phyloP scores from a whole-genome alignment of 2,888 invertebrate genomes.

The Trichopria drosophilae region DNA sequence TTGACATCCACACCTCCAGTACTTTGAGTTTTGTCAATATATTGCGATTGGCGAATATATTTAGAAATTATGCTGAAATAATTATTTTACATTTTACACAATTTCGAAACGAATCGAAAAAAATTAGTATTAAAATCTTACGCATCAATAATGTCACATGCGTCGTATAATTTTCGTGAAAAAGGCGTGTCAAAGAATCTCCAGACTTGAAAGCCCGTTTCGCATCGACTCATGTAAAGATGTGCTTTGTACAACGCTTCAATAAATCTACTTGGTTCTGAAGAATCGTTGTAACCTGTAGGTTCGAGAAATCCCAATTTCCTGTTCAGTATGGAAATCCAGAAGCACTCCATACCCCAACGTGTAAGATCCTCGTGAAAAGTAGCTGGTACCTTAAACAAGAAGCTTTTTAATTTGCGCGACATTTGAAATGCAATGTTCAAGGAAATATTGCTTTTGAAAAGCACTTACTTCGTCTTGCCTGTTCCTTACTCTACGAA shows the following conservation, averaged over 20 bases:
- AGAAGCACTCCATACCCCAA: constrained; percentile 62
- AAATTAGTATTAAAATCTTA: constrained; percentile 42
- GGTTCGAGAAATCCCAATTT: constrained; percentile 67
- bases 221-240: constrained; percentile 65
- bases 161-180: constrained; percentile 63
- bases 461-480: constrained; percentile 65
- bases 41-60: constrained; percentile 63
- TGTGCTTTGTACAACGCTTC: constrained; percentile 64
- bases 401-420: constrained; percentile 4
- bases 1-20: constrained; percentile 35
- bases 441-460: neutral
- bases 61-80: constrained; percentile 64
- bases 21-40: constrained; percentile 52
- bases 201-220: constrained; percentile 69
- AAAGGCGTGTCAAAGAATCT: constrained; percentile 66
- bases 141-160: constrained; percentile 68
- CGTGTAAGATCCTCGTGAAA: constrained; percentile 57
- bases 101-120: neutral
- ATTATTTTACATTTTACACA: neutral
- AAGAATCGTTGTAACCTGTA: constrained; percentile 59
- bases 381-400: constrained; percentile 49
- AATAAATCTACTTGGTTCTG: constrained; percentile 65
- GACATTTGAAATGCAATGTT: neutral
- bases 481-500: constrained; percentile 63
- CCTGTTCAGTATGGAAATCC: constrained; percentile 60